Percentiles rank a stretch among this genome's conserved stretches.
Evolutionary conservation across 2,888 invertebrate species (phyloP).

Genomic region (Gymnoscelis rufifasciata): DNA sequence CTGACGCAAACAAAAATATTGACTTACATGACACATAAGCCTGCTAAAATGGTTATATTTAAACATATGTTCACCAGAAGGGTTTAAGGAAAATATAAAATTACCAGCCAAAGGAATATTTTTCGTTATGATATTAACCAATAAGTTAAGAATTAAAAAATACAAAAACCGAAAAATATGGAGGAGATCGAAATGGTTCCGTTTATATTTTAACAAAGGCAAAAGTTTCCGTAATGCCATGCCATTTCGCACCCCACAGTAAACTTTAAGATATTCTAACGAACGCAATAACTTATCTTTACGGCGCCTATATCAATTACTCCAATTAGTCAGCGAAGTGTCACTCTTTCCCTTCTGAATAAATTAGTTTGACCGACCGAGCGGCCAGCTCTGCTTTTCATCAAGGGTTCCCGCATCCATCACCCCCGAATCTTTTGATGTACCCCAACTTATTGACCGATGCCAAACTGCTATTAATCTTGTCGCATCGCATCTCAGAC

Average conservation of each 20-base stretch:
- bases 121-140: conserved; percentile 20
- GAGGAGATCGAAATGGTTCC: too few species aligned
- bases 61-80: neutral
- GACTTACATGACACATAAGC: conserved; percentile 14
- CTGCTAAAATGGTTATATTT: conserved; percentile 10
- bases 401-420: conserved; percentile 56
- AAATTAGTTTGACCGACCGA: conserved; percentile 46
- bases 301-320: conserved; percentile 16
- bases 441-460: conserved; percentile 50
- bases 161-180: neutral
- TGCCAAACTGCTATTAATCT: conserved; percentile 54
- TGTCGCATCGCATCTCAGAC: conserved; percentile 54
- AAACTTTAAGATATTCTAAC: conserved; percentile 8
- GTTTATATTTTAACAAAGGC: neutral
- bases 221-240: conserved; percentile 7
- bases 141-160: neutral
- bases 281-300: conserved; percentile 13
- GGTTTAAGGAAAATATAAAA: neutral
- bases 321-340: conserved; percentile 28
- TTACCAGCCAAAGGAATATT: neutral
- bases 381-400: conserved; percentile 48
- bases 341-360: conserved; percentile 38
- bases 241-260: conserved; percentile 2
- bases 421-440: conserved; percentile 63
- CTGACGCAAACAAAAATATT: conserved; percentile 1